phyloP scores from a whole-genome alignment of 1,140 invertebrate species.

The Octopus sinensis region DNA sequence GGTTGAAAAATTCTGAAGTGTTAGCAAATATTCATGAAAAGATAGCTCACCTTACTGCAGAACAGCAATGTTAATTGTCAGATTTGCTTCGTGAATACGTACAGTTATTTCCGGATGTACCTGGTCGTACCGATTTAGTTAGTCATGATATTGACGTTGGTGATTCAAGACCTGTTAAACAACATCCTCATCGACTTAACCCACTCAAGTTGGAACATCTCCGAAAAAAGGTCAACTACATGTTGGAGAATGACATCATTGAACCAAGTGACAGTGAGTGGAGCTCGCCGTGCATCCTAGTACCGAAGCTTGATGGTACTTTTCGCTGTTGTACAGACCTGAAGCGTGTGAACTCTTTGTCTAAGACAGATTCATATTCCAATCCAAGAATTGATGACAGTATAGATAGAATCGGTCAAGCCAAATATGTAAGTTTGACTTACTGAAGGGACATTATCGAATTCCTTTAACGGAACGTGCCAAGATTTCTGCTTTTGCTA shows the following conservation, averaged over 20 bases:
- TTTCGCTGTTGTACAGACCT: conserved; percentile 26
- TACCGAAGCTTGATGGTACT: conserved; percentile 15
- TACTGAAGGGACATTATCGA: too few species aligned
- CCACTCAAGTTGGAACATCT: conserved; percentile 53
- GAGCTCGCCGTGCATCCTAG: conserved; percentile 31
- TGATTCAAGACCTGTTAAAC: conserved; percentile 23
- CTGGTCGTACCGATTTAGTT: not conserved
- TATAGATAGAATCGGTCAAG: too few species aligned
- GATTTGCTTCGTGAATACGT: not conserved
- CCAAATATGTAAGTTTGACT: too few species aligned
- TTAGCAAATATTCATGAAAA: not conserved
- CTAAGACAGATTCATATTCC: conserved; percentile 25
- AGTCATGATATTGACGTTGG: conserved; percentile 22
- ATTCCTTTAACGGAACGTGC: too few species aligned
- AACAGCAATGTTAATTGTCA: not conserved
- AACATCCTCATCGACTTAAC: conserved; percentile 30
- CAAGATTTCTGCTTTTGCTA: too few species aligned
- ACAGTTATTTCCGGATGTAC: conserved; percentile 15
- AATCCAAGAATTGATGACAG: conserved; percentile 8
- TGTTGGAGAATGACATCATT: conserved; percentile 30
- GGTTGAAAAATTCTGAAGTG: conserved; percentile 12
- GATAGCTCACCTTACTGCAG: not conserved
- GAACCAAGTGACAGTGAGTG: conserved; percentile 30
- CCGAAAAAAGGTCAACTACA: conserved; percentile 43
- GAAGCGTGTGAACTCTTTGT: conserved; percentile 25